phyloP scores from a whole-genome alignment of 92 coral and sea anemone genomes.

The Scolanthus callimorphus region DNA sequence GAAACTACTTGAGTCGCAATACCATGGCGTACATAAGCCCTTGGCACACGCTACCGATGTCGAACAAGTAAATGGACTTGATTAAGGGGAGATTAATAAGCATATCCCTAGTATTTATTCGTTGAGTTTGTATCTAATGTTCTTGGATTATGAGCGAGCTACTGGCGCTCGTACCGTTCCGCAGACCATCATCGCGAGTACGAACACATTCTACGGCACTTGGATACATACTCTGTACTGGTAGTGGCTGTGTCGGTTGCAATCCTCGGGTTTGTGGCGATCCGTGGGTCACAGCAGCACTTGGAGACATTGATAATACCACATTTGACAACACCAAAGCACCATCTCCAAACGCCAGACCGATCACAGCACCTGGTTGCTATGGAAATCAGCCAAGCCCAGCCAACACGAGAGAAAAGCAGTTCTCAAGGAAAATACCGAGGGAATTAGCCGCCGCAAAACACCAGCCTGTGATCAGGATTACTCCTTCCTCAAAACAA shows the following conservation, averaged over 20 bases:
- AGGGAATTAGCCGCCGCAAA: neutral
- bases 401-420: neutral
- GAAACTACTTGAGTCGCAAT: too few relatives aligned
- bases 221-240: slow-evolving; percentile 78
- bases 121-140: too few relatives aligned
- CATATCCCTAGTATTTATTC: too few relatives aligned
- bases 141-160: too few relatives aligned
- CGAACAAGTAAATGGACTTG: too few relatives aligned
- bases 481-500: neutral
- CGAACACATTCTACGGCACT: slow-evolving; percentile 52
- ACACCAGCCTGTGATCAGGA: neutral
- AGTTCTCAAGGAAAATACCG: neutral
- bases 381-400: slow-evolving; percentile 20
- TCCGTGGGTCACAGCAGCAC: slow-evolving; percentile 23
- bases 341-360: slow-evolving; percentile 7
- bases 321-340: slow-evolving; percentile 23
- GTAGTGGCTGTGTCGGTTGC: slow-evolving; percentile 80
- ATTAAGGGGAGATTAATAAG: too few relatives aligned
- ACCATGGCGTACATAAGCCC: too few relatives aligned
- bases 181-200: too few relatives aligned
- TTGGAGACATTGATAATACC: slow-evolving; percentile 69
- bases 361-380: slow-evolving; percentile 39
- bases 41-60: too few relatives aligned
- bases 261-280: slow-evolving; percentile 51
- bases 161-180: too few relatives aligned